These are phyloP conservation scores for Asbolus verrucosus DNA, from an alignment of 1,140 invertebrate genomes.

Conservation along the genomic window DNA sequence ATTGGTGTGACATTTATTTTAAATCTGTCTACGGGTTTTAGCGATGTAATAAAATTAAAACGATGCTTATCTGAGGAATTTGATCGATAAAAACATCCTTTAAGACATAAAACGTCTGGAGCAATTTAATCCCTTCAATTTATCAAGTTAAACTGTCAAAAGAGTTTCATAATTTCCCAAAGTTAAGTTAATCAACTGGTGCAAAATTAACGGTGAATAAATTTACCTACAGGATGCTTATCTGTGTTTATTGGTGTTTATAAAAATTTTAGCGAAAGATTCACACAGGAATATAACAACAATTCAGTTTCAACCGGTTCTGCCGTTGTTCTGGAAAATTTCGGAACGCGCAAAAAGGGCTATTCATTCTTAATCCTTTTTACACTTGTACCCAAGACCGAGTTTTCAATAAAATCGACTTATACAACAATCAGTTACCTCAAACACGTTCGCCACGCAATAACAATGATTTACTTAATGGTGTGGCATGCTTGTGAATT, in stretches of 20 bases:
- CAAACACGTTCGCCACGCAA: no score
- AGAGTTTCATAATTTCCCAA: slow-evolving; percentile 15
- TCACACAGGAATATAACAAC: background rate
- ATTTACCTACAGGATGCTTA: background rate
- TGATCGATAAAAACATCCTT: slow-evolving; percentile 20
- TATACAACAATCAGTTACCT: background rate
- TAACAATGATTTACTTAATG: slow-evolving; percentile 13
- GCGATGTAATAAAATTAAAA: slow-evolving; percentile 5
- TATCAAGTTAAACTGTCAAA: slow-evolving; percentile 4
- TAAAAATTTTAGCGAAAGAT: background rate
- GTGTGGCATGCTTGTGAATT: background rate
- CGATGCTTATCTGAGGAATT: background rate
- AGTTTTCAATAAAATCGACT: no score
- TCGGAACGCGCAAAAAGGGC: slow-evolving; percentile 14
- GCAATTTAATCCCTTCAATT: slow-evolving; percentile 22
- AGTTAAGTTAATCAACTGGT: slow-evolving; percentile 1
- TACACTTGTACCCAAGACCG: background rate
- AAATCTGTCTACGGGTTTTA: slow-evolving; percentile 9
- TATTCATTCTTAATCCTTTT: background rate
- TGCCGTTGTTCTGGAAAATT: background rate
- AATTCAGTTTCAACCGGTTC: background rate
- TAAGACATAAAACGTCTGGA: background rate
- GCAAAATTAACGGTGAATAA: slow-evolving; percentile 10
- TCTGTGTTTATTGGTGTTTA: background rate
- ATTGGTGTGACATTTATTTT: slow-evolving; percentile 4